Evolutionary conservation across 2,888 invertebrate genomes (phyloP).

Genomic region (Campaea margaritaria): DNA sequence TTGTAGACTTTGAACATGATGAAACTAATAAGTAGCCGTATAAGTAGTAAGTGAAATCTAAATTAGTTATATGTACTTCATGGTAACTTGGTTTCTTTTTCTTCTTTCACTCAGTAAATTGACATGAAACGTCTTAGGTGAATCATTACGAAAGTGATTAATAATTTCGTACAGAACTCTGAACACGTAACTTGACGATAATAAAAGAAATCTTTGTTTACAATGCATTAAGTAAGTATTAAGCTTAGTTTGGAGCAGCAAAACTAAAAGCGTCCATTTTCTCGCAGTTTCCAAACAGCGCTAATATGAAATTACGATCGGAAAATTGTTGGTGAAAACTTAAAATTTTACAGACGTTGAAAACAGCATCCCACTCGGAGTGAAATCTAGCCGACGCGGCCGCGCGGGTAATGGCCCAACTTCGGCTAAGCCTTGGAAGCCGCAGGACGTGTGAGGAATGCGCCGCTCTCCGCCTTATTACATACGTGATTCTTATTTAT

Average conservation of each 20-base stretch:
- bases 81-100: too few species aligned
- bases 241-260: slow-evolving; percentile 3
- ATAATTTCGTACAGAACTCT: too few species aligned
- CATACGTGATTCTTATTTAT: slow-evolving; percentile 85
- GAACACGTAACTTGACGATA: too few species aligned
- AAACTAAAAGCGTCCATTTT: slow-evolving; percentile 9
- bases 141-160: too few species aligned
- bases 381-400: slow-evolving; percentile 63
- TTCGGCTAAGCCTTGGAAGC: slow-evolving; percentile 76
- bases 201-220: too few species aligned
- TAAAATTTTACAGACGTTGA: slow-evolving; percentile 49
- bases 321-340: slow-evolving; percentile 47
- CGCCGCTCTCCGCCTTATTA: slow-evolving; percentile 74
- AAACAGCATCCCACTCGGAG: slow-evolving; percentile 52
- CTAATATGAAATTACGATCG: slow-evolving; percentile 43
- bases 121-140: too few species aligned
- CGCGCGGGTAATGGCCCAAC: slow-evolving; percentile 74
- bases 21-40: background rate
- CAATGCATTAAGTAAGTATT: too few species aligned
- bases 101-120: too few species aligned
- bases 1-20: slow-evolving; percentile 7
- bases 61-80: too few species aligned
- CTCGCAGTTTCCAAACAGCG: slow-evolving; percentile 33
- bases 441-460: slow-evolving; percentile 80
- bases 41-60: too few species aligned